These are phyloP conservation scores for Meliscaeva auricollis DNA, from an alignment of 2,888 invertebrate species.

Conservation along the genomic window DNA sequence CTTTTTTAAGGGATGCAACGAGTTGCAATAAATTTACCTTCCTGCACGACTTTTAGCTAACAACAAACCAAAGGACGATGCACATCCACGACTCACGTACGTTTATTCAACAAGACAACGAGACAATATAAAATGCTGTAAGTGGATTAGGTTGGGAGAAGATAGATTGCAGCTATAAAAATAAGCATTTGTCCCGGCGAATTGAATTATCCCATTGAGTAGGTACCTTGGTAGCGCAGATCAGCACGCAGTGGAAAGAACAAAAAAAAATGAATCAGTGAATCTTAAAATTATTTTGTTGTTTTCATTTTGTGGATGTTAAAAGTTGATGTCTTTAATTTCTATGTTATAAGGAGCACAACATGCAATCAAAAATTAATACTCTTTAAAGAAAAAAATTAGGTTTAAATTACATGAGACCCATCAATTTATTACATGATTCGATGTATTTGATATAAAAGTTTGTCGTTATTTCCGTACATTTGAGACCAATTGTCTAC, in stretches of 20 bases:
- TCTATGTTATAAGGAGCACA: too few species aligned
- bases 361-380: too few species aligned
- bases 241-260: constrained; percentile 11
- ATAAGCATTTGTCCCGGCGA: constrained; percentile 65
- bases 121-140: constrained; percentile 66
- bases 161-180: constrained; percentile 71
- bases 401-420: too few species aligned
- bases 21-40: constrained; percentile 65
- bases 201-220: constrained; percentile 66
- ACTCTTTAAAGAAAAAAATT: too few species aligned
- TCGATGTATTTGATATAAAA: too few species aligned
- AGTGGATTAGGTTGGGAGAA: constrained; percentile 61
- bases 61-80: constrained; percentile 16
- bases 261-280: constrained; percentile 9
- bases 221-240: constrained; percentile 3
- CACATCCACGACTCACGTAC: neutral
- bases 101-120: constrained; percentile 3
- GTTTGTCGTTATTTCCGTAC: too few species aligned
- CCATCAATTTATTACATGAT: too few species aligned
- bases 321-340: too few species aligned
- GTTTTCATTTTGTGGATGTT: too few species aligned
- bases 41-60: constrained; percentile 49
- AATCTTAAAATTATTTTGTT: neutral
- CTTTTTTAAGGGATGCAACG: constrained; percentile 47
- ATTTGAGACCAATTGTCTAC: too few species aligned